Base-by-base conservation (phyloP, 2,113 vertebrate genomes). In the Atlantisia rogersi region DNA sequence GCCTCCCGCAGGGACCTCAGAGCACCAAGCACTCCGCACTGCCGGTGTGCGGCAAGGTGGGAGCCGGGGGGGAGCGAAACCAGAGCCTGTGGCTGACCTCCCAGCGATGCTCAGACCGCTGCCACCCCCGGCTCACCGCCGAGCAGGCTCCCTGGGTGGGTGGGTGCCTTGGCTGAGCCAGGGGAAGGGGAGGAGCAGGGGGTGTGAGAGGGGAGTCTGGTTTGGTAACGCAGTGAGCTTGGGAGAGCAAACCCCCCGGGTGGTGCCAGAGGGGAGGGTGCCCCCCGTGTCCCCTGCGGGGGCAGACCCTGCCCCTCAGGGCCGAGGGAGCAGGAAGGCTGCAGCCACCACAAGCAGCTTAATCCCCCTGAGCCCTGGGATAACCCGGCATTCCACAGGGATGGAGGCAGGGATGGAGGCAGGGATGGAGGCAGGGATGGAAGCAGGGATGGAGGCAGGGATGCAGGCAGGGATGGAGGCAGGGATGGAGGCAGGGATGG, bases 21-120 rank as follows among this genome's bases (percentile, higher is more conserved):
- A 78, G 94, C 59, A 15, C 11, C 0, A 8, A 62, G 31, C 44
- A 3, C 37, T 73, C 1, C 31, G 7, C 0, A 11, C 35, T 64
- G 29, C n/a, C 25, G 6, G 44, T 25, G 19, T 0, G 2, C 0
- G 0, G 60, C 71, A 82, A 79, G 60, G 69, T 53, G 83, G 48
- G 48, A 86, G 63, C 20, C 6, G 17, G 32, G 42, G 11, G 21
- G 60, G 77, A 42, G 29, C 5, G 67, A 70, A 58, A 62, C 20
- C 24, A 40, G 75, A 92, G 62, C 26, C 18, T 2, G 2, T 0
- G 4, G 53, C 68, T 86, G 81, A 60, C 46, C 86, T 65, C 15
- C 35, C 9, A 75, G 81, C 1, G 3, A 24, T 21, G 82, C 81
- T 28, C 77, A 78, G 31, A 69, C 69, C 19, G n/a, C 48, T 82